phyloP scores from a whole-genome alignment of 1,140 invertebrate species.

The Brachionus rubens region DNA sequence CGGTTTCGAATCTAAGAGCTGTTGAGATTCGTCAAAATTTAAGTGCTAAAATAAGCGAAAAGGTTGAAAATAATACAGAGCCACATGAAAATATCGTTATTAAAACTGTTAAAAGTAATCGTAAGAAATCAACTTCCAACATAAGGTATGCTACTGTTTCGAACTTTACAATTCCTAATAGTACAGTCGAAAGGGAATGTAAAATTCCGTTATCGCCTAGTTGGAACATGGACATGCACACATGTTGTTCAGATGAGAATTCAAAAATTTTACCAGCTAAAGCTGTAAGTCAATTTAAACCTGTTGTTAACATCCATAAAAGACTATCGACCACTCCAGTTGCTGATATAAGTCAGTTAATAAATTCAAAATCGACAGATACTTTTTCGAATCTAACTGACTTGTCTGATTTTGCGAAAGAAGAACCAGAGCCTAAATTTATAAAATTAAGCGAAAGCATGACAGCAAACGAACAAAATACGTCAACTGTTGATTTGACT shows the following conservation, averaged over 20 bases:
- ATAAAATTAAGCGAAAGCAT: background rate
- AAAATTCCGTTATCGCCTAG: background rate
- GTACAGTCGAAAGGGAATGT: background rate
- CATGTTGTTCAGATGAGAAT: background rate
- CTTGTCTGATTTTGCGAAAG: background rate
- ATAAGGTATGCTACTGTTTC: background rate
- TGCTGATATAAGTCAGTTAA: constrained; percentile 4
- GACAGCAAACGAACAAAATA: too few species aligned
- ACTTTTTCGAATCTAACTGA: constrained; percentile 1
- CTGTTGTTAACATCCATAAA: constrained; percentile 24
- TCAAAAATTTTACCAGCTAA: constrained; percentile 23
- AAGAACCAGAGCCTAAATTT: background rate
- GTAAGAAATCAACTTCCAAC: constrained; percentile 11
- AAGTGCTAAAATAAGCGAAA: constrained; percentile 7
- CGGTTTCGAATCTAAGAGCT: background rate
- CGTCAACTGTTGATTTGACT: background rate
- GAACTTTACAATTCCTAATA: constrained; percentile 2
- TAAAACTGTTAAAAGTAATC: background rate
- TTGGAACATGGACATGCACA: background rate
- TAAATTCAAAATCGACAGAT: constrained; percentile 24
- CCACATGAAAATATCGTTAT: background rate
- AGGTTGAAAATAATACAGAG: background rate
- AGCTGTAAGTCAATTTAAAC: background rate
- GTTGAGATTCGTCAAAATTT: constrained; percentile 17
- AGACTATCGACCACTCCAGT: constrained; percentile 5